These are phyloP conservation scores for Scaptomyza reducta DNA, from an alignment of 2,888 invertebrate species.

Conservation along the genomic window DNA sequence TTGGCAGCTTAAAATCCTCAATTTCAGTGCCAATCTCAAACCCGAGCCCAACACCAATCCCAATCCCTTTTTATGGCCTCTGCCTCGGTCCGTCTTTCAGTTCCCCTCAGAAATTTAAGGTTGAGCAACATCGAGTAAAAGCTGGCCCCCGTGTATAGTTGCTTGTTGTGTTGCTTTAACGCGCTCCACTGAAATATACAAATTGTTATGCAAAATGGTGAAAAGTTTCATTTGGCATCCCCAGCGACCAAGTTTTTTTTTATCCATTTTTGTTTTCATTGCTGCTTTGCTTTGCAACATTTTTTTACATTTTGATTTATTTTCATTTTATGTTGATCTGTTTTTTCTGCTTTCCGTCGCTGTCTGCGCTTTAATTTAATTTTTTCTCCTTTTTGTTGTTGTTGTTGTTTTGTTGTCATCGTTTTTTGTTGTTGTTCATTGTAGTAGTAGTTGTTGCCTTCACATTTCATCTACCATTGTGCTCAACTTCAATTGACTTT, in stretches of 20 bases:
- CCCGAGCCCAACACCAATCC: constrained; percentile 51
- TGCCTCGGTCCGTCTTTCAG: constrained; percentile 19
- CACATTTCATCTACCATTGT: constrained; percentile 49
- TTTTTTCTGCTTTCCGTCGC: constrained; percentile 46
- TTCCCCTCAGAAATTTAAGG: constrained; percentile 60
- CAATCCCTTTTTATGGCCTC: constrained; percentile 64
- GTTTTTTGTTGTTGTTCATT: constrained; percentile 22
- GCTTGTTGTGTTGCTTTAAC: constrained; percentile 68
- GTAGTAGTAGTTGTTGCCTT: constrained; percentile 43
- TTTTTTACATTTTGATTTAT: constrained; percentile 71
- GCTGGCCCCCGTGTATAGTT: constrained; percentile 67
- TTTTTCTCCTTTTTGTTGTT: constrained; percentile 33
- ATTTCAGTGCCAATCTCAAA: constrained; percentile 35
- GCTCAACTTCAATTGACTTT: constrained; percentile 73
- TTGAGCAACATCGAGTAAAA: constrained; percentile 77
- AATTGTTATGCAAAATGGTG: constrained; percentile 81
- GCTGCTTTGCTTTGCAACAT: constrained; percentile 58
- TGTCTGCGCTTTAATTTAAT: constrained; percentile 73
- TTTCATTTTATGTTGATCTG: constrained; percentile 80
- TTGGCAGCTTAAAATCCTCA: constrained; percentile 4
- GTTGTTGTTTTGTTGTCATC: constrained; percentile 6
- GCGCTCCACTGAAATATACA: constrained; percentile 79
- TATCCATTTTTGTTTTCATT: constrained; percentile 20
- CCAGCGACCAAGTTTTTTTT: constrained; percentile 62
- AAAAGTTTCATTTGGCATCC: constrained; percentile 76